phyloP scores from a whole-genome alignment of 2,888 invertebrate species.

The Camptogramma bilineatum region DNA sequence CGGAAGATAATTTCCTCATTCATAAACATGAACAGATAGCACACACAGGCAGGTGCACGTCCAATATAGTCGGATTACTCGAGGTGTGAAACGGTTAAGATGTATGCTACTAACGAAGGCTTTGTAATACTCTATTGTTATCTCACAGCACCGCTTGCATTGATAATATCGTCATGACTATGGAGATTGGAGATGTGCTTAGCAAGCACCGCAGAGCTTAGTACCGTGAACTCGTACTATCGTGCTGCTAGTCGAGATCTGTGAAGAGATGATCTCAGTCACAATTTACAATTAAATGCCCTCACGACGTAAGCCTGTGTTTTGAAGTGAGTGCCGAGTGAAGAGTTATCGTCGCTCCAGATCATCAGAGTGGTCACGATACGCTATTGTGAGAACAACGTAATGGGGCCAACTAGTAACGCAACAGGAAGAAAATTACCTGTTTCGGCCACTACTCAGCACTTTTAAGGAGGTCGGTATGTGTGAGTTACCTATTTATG shows the following conservation, averaged over 20 bases:
- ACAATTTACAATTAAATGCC: slow-evolving; percentile 68
- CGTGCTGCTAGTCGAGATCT: slow-evolving; percentile 48
- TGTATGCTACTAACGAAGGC: slow-evolving; percentile 38
- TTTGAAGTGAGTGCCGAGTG: slow-evolving; percentile 59
- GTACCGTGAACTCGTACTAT: slow-evolving; percentile 12
- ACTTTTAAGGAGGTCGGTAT: slow-evolving; percentile 16
- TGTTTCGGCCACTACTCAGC: slow-evolving; percentile 39
- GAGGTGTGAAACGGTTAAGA: slow-evolving; percentile 49
- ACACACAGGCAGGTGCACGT: slow-evolving; percentile 44
- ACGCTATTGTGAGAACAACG: slow-evolving; percentile 73
- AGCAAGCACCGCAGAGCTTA: slow-evolving; percentile 22
- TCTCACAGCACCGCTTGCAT: slow-evolving; percentile 46
- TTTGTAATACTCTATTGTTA: slow-evolving; percentile 31
- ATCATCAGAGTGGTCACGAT: slow-evolving; percentile 76
- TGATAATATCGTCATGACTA: slow-evolving; percentile 45
- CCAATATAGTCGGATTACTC: slow-evolving; percentile 45
- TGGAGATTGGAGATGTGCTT: slow-evolving; percentile 30
- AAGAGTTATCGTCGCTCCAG: slow-evolving; percentile 68
- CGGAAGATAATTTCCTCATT: slow-evolving; percentile 44
- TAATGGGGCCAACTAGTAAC: slow-evolving; percentile 52
- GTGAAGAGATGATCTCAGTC: slow-evolving; percentile 60
- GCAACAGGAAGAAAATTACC: slow-evolving; percentile 45
- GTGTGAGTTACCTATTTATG: slow-evolving; percentile 17
- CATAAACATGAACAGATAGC: slow-evolving; percentile 43
- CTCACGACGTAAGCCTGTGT: slow-evolving; percentile 64